phyloP scores from a whole-genome alignment of 2,888 invertebrate species.

The Rotaria socialis region DNA sequence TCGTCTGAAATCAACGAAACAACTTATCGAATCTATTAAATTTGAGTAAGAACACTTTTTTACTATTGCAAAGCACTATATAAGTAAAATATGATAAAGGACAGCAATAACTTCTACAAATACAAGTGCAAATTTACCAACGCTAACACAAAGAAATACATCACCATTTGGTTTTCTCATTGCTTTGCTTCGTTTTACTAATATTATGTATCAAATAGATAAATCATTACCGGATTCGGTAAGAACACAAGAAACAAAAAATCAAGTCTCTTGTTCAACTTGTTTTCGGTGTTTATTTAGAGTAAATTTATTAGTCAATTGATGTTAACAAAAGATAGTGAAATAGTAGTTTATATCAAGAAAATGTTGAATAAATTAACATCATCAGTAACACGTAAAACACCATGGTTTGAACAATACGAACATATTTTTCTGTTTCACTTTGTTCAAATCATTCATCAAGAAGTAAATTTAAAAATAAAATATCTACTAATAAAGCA shows the following conservation, averaged over 20 bases:
- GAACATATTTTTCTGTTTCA: slow-evolving; percentile 22
- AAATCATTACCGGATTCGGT: background rate
- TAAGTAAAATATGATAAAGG: background rate
- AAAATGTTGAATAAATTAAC: slow-evolving; percentile 5
- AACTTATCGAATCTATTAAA: background rate
- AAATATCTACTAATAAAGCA: background rate
- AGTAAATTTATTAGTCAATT: slow-evolving; percentile 7
- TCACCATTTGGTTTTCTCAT: slow-evolving; percentile 16
- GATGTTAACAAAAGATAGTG: background rate
- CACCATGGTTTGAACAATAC: slow-evolving; percentile 19
- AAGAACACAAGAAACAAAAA: background rate
- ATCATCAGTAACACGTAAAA: background rate
- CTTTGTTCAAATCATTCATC: background rate
- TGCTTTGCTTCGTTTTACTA: background rate
- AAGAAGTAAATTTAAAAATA: background rate
- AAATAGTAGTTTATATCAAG: background rate
- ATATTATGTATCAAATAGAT: slow-evolving; percentile 12
- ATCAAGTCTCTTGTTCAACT: background rate
- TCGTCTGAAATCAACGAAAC: background rate
- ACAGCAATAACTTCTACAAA: background rate
- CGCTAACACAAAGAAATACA: background rate
- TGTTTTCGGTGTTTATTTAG: background rate
- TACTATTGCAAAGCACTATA: background rate
- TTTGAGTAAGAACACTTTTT: background rate
- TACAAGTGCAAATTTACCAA: background rate